Evolutionary conservation across 2,113 vertebrate species (phyloP).

Genomic region (Thryonomys swinderianus): DNA sequence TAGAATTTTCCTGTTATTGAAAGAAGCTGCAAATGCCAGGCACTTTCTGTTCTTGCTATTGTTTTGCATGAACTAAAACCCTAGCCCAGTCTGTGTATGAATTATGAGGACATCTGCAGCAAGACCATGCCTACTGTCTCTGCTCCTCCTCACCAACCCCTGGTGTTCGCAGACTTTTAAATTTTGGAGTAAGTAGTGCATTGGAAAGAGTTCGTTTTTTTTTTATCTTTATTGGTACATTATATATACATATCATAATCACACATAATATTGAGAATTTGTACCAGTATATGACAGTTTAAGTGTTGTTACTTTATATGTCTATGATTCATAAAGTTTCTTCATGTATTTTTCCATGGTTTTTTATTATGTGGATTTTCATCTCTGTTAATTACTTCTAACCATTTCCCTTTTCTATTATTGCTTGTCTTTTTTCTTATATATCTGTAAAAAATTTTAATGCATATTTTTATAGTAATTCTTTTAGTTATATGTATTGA

Average conservation of each 20-base stretch:
- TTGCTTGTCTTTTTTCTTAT: not conserved
- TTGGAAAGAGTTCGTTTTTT: not conserved
- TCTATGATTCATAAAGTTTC: not conserved
- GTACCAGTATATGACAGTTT: too few species aligned
- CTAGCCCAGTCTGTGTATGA: not conserved
- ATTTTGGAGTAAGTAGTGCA: not conserved
- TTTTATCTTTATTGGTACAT: too few species aligned
- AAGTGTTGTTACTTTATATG: not conserved
- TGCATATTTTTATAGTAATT: not conserved
- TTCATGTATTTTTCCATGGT: not conserved
- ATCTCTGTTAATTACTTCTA: not conserved
- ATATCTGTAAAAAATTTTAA: conserved; percentile 5
- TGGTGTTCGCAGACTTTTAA: not conserved
- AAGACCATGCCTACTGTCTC: not conserved
- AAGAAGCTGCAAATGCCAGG: not conserved
- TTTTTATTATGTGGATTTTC: not conserved
- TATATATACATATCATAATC: too few species aligned
- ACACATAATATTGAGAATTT: too few species aligned
- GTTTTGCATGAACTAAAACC: not conserved
- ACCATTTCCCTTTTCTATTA: not conserved
- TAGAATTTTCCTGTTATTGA: not conserved
- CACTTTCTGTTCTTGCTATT: not conserved
- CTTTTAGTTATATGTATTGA: not conserved
- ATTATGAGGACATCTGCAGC: not conserved
- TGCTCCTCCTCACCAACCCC: not conserved